These are phyloP conservation scores for Chaetops frenatus DNA, from an alignment of 2,113 vertebrate genomes.

Conservation along the genomic window DNA sequence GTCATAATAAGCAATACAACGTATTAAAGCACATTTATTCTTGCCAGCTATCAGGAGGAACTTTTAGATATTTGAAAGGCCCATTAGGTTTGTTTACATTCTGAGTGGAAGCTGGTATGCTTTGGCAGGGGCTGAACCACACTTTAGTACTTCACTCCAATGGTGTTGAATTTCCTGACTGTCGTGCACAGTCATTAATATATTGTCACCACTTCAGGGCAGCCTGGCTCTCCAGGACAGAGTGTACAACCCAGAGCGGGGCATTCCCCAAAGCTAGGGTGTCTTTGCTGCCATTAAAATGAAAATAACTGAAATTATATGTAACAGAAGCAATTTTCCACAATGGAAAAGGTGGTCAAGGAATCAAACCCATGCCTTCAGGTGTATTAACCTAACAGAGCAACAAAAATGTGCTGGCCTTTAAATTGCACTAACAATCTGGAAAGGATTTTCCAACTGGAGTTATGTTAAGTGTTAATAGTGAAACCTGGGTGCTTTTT, in stretches of 20 bases:
- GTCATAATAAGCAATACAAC: slow-evolving; percentile 29
- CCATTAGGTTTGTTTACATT: slow-evolving; percentile 42
- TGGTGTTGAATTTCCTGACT: slow-evolving; percentile 40
- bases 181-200: not conserved
- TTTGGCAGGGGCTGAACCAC: slow-evolving; percentile 25
- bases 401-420: slow-evolving; percentile 41
- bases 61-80: slow-evolving; percentile 17
- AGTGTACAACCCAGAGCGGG: not conserved
- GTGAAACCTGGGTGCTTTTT: slow-evolving; percentile 64
- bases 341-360: slow-evolving; percentile 18
- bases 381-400: slow-evolving; percentile 38
- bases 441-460: slow-evolving; percentile 71
- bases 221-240: not conserved
- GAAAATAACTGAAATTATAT: not conserved
- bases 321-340: slow-evolving; percentile 46
- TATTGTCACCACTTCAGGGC: not conserved
- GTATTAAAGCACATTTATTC: not conserved
- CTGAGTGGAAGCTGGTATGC: not conserved
- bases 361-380: slow-evolving; percentile 59
- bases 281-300: not conserved
- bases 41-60: slow-evolving; percentile 35
- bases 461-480: slow-evolving; percentile 67
- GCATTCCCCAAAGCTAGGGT: not conserved
- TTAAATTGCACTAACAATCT: slow-evolving; percentile 70
- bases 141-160: slow-evolving; percentile 8